Evolutionary conservation across 2,113 vertebrate species (phyloP).

Genomic region (Lepus timidus): DNA sequence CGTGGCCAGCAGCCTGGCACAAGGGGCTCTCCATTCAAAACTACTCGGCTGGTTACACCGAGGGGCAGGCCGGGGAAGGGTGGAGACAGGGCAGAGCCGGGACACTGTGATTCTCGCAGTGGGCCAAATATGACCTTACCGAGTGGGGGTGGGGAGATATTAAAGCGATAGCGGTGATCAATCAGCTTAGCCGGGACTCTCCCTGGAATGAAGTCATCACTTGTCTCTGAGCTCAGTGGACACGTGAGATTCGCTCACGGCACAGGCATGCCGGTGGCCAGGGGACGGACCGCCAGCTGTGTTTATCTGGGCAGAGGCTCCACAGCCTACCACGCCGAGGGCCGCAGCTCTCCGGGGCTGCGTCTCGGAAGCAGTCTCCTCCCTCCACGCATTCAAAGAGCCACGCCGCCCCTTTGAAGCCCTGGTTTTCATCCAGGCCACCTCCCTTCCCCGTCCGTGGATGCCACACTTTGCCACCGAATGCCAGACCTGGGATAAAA

Average conservation of each 20-base stretch:
- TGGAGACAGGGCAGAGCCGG: neutral
- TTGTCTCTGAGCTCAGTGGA: neutral
- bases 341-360: neutral
- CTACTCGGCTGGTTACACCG: neutral
- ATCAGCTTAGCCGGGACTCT: neutral
- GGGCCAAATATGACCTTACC: slow-evolving; percentile 78
- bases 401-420: neutral
- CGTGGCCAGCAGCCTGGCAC: slow-evolving; percentile 71
- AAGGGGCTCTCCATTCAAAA: slow-evolving; percentile 28
- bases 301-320: slow-evolving; percentile 22
- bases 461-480: neutral
- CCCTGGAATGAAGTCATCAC: slow-evolving; percentile 72
- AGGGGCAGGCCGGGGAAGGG: slow-evolving; percentile 31
- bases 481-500: slow-evolving; percentile 72
- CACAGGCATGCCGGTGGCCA: slow-evolving; percentile 39
- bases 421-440: neutral
- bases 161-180: slow-evolving; percentile 6
- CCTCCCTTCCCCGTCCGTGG: neutral
- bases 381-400: neutral
- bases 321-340: neutral
- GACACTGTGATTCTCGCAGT: neutral
- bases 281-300: slow-evolving; percentile 40
- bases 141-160: neutral
- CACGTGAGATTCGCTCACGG: slow-evolving; percentile 15
- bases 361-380: neutral